Base-by-base conservation (phyloP, 2,113 vertebrate genomes). In the Oenanthe melanoleuca region DNA sequence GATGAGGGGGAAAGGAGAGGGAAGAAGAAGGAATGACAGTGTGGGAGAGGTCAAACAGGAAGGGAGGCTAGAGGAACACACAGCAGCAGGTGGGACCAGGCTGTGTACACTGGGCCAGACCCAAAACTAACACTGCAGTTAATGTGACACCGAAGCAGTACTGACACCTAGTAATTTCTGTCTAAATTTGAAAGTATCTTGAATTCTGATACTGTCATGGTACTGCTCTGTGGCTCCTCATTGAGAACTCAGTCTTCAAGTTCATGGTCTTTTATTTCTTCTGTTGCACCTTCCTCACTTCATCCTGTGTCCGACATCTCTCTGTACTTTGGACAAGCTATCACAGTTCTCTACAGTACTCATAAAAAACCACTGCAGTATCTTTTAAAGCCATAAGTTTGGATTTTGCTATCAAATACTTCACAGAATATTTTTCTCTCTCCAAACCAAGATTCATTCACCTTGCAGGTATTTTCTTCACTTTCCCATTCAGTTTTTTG, bases 61-160 rank as follows among this genome's bases (percentile, higher is more conserved):
- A 40, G 60, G 42, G 40, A 69, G 10, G 23, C 23, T 66, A 59
- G 15, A 44, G 33, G 26, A 88, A 8, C 33, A 23, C 3, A 11
- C 2, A 37, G 5, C 0, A 0, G 21, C 38, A 25, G 44, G 53
- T 88, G 37, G 3, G 23, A 82, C 15, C 20, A 73, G 50, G 17
- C 59, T 70, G 45, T 0, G 0, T 31, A 53, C 6, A 1, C 31
- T 69, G 89, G 49, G 40, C 22, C 45, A 34, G 40, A 33, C 37
- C n/a, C 37, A 69, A 44, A 38, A 82, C 18, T 45, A 45, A 80
- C 18, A 15, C 17, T 49, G 80, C 31, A 37, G 37, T 61, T 69
- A 40, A 55, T 42, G 37, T 52, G 50, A 80, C 25, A 44, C 33
- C 29, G 15, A 64, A 47, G 33, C 11, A 80, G 28, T 40, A 74